Evolutionary conservation across 1,140 invertebrate genomes (phyloP).

Genomic region (Acromyrmex charruanus): DNA sequence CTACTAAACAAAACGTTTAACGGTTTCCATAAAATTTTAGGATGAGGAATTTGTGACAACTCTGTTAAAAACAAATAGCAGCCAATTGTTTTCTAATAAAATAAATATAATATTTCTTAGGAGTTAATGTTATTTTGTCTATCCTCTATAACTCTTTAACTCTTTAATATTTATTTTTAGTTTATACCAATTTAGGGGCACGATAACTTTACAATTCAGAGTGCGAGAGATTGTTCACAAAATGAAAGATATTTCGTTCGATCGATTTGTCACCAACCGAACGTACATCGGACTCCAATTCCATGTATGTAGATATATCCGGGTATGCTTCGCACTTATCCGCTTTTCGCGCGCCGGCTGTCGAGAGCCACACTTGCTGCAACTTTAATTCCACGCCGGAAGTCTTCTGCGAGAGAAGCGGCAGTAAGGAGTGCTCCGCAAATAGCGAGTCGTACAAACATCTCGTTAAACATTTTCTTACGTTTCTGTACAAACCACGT

Average conservation of each 20-base stretch:
- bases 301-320: background rate
- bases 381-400: constrained; percentile 51
- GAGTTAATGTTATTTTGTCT: no score
- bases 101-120: no score
- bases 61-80: no score
- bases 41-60: no score
- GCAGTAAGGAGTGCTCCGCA: constrained; percentile 49
- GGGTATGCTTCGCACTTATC: constrained; percentile 16
- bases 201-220: background rate
- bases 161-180: no score
- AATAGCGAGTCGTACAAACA: constrained; percentile 54
- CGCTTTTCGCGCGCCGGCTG: constrained; percentile 30
- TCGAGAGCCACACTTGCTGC: constrained; percentile 23
- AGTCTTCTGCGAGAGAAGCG: constrained; percentile 17
- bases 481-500: background rate
- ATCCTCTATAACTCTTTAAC: no score
- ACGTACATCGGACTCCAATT: background rate
- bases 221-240: background rate
- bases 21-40: no score
- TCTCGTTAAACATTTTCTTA: constrained; percentile 51
- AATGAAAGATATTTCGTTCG: constrained; percentile 13
- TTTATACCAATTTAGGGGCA: no score
- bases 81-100: no score
- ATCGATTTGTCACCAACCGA: background rate
- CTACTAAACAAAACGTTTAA: no score